A percentile compares a stretch with the other conserved stretches of the same genome.
phyloP scores from a whole-genome alignment of 2,113 vertebrate genomes.

The Dasyurus viverrinus region DNA sequence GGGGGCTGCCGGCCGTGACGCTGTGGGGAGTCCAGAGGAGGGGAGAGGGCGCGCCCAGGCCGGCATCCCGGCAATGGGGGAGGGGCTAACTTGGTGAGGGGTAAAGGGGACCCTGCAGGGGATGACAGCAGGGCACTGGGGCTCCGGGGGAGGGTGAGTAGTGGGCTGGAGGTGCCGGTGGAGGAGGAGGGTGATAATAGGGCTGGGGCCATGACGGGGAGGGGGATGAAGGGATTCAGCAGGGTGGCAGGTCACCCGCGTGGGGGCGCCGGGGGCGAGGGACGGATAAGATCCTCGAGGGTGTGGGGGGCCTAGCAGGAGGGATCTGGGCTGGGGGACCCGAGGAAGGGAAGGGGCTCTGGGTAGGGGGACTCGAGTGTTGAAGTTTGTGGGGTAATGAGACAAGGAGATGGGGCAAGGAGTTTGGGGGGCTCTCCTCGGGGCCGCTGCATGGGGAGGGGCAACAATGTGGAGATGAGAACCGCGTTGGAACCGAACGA shows the following conservation, averaged over 20 bases:
- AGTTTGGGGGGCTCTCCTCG: neutral
- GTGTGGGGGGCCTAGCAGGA: too few species aligned
- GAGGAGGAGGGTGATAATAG: neutral
- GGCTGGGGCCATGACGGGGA: constrained; percentile 5
- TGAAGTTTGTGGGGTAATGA: neutral
- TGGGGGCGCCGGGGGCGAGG: constrained; percentile 36
- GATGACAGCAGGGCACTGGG: neutral
- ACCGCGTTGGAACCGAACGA: neutral
- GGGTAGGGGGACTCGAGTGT: neutral
- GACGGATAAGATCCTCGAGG: neutral
- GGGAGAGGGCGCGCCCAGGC: neutral
- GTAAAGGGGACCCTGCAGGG: neutral
- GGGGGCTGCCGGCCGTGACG: constrained; percentile 60
- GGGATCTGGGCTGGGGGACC: too few species aligned
- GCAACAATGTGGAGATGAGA: constrained; percentile 38
- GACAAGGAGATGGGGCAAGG: neutral
- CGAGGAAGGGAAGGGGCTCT: too few species aligned
- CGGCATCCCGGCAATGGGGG: neutral
- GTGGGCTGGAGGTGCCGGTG: neutral
- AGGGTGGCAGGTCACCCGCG: constrained; percentile 68
- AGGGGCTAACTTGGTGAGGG: constrained; percentile 34
- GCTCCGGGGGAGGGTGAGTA: neutral
- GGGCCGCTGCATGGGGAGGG: neutral
- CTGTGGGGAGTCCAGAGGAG: constrained; percentile 49
- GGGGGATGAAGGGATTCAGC: constrained; percentile 54